Base-by-base conservation (phyloP, 2,797 vertebrate genomes). In the Gallinago nigripennis region DNA sequence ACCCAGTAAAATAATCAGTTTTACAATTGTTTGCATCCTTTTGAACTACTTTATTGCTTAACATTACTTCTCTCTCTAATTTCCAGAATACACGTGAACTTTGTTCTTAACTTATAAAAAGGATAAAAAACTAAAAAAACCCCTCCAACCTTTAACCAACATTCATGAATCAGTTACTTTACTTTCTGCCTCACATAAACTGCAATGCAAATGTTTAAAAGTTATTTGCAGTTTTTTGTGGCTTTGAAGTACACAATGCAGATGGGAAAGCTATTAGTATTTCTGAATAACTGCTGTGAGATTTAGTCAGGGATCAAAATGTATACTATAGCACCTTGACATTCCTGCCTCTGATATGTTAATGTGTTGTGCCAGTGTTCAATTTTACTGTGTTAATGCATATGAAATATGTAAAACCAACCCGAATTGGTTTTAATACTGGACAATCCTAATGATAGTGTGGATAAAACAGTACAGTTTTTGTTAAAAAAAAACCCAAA, bases 141-240 rank as follows among this genome's bases (percentile, higher is more conserved):
- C 8, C 9, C 2, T 21, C 43, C 28, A 75, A 65, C 54, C 37
- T 92, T 95, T 88, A 96, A 86, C 72, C 58, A 35, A 37, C 51
- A 8, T 83, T 84, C 77, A 84, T 16, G 4, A 94, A 92, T 79
- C 50, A 75, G 33, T 92, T 93, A 88, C 82, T 80, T 76, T 92
- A 88, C 82, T 80, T 76, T 92, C 88, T 90, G 35, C 79, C 73
- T 64, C 31, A 65, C 8, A 3, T 37, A 70, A 88, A 66, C 46
- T 45, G 56, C 15, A 39, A 20, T 37, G 33, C 57, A 85, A 94
- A 65, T 20, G 8, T 65, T 86, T 95, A 77, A 86, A 88, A 61
- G 41, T 85, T 84, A 39, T 51, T 81, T 93, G 39, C 64, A 83
- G 51, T 14, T 90, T 85, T 86, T 88, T 51, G 1, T 86, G 66